phyloP scores from a whole-genome alignment of 2,797 vertebrate genomes.

The Sitta carolinensis region DNA sequence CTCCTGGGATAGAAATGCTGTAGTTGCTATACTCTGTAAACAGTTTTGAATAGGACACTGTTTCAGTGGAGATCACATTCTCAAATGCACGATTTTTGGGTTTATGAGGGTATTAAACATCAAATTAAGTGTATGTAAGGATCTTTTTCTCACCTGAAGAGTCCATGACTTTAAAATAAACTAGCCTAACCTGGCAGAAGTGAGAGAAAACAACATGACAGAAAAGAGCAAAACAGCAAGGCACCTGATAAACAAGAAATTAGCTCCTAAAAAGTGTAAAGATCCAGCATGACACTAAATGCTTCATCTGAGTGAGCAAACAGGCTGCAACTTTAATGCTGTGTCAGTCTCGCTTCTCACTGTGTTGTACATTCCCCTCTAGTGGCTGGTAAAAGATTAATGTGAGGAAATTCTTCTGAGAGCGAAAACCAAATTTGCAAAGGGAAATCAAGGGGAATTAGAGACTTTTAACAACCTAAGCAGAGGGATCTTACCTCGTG shows the following conservation, averaged over 20 bases:
- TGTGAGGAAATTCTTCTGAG: neutral
- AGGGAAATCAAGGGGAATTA: neutral
- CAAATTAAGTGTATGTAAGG: neutral
- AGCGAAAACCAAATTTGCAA: neutral
- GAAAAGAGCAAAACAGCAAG: neutral
- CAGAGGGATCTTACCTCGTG: neutral
- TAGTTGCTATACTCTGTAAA: constrained; percentile 1
- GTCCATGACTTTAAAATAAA: neutral
- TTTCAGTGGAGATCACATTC: constrained; percentile 14
- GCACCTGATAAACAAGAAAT: neutral
- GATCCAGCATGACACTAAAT: neutral
- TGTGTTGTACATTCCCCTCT: constrained; percentile 29
- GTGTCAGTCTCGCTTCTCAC: neutral
- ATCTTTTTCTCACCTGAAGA: neutral
- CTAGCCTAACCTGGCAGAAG: neutral
- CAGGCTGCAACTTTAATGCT: neutral
- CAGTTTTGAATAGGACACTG: neutral
- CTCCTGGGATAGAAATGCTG: neutral
- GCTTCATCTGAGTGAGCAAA: neutral
- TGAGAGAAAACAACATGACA: neutral
- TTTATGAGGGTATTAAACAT: neutral
- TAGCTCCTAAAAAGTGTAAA: neutral
- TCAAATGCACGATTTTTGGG: constrained; percentile 5
- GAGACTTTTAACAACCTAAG: neutral
- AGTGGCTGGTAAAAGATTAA: constrained; percentile 44